These are phyloP conservation scores for Cryptus armator DNA, from an alignment of 2,888 invertebrate species.

Conservation along the genomic window DNA sequence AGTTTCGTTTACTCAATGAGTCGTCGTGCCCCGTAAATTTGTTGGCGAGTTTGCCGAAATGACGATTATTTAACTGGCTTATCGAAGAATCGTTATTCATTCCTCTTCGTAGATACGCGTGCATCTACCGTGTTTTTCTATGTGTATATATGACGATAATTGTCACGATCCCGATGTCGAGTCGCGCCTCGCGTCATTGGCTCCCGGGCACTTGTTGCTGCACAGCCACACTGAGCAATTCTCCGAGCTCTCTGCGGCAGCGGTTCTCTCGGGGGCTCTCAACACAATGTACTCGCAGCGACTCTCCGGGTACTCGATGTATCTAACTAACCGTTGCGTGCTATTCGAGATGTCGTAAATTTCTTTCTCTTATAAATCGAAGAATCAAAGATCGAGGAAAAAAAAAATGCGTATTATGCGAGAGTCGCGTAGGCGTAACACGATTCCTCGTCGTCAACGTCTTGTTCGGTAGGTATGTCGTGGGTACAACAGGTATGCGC, in stretches of 20 bases:
- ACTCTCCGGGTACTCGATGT: neutral
- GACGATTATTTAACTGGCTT: neutral
- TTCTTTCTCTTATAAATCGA: neutral
- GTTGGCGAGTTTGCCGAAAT: neutral
- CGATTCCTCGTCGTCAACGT: neutral
- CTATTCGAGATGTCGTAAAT: too few species aligned
- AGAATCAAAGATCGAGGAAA: neutral
- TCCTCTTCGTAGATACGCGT: neutral
- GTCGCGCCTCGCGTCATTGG: slow-evolving; percentile 28
- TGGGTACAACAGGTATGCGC: slow-evolving; percentile 19
- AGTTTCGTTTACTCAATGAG: slow-evolving; percentile 3
- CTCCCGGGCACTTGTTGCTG: slow-evolving; percentile 61
- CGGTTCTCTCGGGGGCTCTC: neutral
- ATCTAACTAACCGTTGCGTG: too few species aligned
- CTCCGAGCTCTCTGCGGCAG: slow-evolving; percentile 37
- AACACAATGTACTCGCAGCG: neutral
- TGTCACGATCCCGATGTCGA: slow-evolving; percentile 5
- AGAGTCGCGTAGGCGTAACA: slow-evolving; percentile 8
- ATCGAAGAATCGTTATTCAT: neutral
- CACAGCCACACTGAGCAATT: slow-evolving; percentile 4
- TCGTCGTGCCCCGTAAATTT: neutral
- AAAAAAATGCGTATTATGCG: neutral
- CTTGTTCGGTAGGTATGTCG: neutral
- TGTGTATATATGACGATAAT: neutral
- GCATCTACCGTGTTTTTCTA: neutral